Evolutionary conservation across 2,113 vertebrate genomes (phyloP).

Genomic region (Malurus cyaneus): DNA sequence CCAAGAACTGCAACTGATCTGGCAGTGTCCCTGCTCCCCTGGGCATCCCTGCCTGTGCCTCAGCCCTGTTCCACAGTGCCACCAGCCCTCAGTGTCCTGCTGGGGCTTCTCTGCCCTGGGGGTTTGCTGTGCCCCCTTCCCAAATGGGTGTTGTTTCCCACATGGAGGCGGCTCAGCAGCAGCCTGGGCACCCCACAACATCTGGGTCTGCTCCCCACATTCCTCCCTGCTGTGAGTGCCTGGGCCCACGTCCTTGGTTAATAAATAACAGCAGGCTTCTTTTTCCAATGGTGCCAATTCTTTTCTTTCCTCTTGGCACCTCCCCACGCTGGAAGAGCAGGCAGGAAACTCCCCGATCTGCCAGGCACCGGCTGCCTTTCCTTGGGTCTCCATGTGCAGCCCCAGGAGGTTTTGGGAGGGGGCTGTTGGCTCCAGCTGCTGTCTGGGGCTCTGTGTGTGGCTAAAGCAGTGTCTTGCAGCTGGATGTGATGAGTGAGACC

Average conservation of each 20-base stretch:
- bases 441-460: conserved; percentile 22
- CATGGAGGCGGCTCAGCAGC: background rate
- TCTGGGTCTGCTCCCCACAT: background rate
- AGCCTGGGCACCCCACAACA: background rate
- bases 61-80: background rate
- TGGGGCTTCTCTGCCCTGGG: background rate
- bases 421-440: background rate
- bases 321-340: background rate
- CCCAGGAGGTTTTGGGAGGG: background rate
- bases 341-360: background rate
- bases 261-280: background rate
- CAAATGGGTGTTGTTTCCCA: rapidly evolving
- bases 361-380: rapidly evolving
- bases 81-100: background rate
- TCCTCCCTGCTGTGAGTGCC: background rate
- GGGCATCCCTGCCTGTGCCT: background rate
- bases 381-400: background rate
- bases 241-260: background rate
- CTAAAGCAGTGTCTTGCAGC: background rate
- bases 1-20: conserved; percentile 77
- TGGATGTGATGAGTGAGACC: background rate
- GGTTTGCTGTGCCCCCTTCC: background rate
- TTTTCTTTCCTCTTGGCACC: background rate
- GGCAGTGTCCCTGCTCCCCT: background rate
- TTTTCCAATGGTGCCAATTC: background rate